Conservation (phyloP, 2,113 vertebrate genomes). For the Alectura lathami region DNA sequence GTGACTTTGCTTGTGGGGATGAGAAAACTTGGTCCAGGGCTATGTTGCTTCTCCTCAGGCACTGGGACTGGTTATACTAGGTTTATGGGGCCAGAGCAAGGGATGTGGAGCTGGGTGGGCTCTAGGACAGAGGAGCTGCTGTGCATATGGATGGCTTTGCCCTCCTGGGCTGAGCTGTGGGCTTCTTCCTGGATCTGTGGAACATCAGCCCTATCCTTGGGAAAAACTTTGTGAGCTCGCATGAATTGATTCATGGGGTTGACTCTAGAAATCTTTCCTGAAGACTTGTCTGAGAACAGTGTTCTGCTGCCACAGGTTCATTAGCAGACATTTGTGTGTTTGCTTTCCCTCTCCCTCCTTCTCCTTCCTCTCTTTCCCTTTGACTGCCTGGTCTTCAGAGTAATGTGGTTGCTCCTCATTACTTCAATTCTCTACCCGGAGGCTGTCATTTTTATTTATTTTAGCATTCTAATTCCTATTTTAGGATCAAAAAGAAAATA, state of each 20-base stretch:
- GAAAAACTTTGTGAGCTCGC: not conserved
- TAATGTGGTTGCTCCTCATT: not conserved
- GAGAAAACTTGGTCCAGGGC: not conserved
- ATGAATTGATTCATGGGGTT: not conserved
- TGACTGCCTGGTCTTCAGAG: not conserved
- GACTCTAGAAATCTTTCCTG: not conserved
- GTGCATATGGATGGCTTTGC: accelerated
- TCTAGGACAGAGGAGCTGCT: not conserved
- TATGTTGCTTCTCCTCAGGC: not conserved
- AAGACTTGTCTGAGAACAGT: not conserved
- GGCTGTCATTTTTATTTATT: constrained; percentile 31
- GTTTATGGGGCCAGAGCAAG: not conserved
- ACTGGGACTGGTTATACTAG: not conserved
- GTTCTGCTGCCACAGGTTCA: not conserved
- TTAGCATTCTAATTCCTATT: constrained; percentile 33
- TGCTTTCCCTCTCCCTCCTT: not conserved
- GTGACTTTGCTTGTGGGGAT: not conserved
- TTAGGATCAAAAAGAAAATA: constrained; percentile 44
- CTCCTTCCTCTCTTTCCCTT: not conserved
- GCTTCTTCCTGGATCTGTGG: not conserved
- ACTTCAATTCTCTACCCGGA: not conserved
- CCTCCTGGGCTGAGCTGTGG: not conserved
- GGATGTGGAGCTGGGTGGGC: not conserved
- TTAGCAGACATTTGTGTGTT: not conserved
- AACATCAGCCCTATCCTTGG: not conserved